These are phyloP conservation scores for Chaenocephalus aceratus DNA, from an alignment of 2,113 vertebrate species.

Conservation along the genomic window DNA sequence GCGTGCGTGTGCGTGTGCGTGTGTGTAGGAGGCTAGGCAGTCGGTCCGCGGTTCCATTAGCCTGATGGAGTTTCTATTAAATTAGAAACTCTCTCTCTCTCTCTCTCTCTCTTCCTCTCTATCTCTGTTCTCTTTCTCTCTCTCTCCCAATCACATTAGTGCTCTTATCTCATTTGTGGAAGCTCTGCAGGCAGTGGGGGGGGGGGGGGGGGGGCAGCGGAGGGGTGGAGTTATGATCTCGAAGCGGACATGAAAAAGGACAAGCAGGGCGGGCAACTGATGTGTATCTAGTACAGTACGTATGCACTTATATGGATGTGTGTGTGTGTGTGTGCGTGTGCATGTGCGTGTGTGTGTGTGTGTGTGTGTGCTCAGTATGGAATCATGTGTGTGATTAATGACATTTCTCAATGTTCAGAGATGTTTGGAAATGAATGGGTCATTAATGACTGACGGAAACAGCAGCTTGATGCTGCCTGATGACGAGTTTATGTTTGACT, in stretches of 20 bases:
- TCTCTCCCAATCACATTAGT: constrained; percentile 85
- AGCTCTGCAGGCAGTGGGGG: constrained; percentile 56
- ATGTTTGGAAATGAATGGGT: constrained; percentile 19
- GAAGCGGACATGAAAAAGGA: constrained; percentile 74
- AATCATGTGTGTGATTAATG: constrained; percentile 6
- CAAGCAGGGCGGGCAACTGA: constrained; percentile 49
- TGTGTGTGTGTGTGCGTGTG: constrained; percentile 1
- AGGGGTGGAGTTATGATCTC: constrained; percentile 69
- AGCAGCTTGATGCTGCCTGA: neutral
- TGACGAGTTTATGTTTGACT: constrained; percentile 10
- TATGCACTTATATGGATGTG: neutral
- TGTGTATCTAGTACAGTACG: constrained; percentile 27
- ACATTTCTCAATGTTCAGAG: constrained; percentile 10
- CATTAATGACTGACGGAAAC: constrained; percentile 32
- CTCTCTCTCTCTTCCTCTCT: constrained; percentile 40
- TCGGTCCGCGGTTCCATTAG: constrained; percentile 84
- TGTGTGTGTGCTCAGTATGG: neutral
- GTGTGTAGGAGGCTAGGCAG: constrained; percentile 50
- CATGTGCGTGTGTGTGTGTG: neutral
- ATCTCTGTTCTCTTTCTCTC: constrained; percentile 30
- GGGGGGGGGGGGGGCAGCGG: neutral
- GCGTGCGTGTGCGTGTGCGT: constrained; percentile 30
- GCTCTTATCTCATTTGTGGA: constrained; percentile 84
- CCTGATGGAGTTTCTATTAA: constrained; percentile 87
- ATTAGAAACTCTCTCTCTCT: constrained; percentile 76